Conservation (phyloP, 2,797 vertebrate species). For the Meda fulgida region DNA sequence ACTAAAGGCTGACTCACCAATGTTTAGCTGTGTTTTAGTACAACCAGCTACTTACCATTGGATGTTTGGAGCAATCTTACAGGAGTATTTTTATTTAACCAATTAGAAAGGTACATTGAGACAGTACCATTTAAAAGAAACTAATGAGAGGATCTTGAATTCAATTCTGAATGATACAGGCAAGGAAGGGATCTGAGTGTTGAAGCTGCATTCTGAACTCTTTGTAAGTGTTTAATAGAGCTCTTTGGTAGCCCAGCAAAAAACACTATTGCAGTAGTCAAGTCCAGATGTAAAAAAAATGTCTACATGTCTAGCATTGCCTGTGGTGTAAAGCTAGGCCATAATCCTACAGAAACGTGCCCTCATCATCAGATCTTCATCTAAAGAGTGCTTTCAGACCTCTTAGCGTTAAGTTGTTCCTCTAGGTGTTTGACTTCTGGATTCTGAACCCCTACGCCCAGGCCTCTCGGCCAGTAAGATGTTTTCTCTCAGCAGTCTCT, state of each 20-base stretch:
- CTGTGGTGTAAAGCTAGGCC: constrained; percentile 20
- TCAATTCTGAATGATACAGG: neutral
- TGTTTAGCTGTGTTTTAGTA: neutral
- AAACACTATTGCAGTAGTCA: neutral
- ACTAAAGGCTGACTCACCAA: neutral
- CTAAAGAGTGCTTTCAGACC: constrained; percentile 17
- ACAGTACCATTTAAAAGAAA: neutral
- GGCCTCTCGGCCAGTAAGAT: constrained; percentile 53
- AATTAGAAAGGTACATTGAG: neutral
- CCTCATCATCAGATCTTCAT: neutral
- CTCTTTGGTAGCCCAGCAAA: neutral
- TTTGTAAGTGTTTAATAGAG: too few relatives aligned
- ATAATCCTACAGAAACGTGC: constrained; percentile 15
- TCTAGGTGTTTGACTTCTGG: constrained; percentile 33
- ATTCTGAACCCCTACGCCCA: constrained; percentile 32
- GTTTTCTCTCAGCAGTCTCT: constrained; percentile 60
- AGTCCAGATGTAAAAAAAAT: too few relatives aligned
- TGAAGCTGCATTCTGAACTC: neutral
- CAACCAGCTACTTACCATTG: neutral
- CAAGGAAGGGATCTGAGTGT: neutral
- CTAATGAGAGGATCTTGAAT: neutral
- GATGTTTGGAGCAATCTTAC: neutral
- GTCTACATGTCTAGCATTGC: neutral
- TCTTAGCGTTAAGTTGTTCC: constrained; percentile 29
- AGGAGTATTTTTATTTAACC: neutral